phyloP scores from a whole-genome alignment of 2,113 vertebrate species.

The Engystomops pustulosus region DNA sequence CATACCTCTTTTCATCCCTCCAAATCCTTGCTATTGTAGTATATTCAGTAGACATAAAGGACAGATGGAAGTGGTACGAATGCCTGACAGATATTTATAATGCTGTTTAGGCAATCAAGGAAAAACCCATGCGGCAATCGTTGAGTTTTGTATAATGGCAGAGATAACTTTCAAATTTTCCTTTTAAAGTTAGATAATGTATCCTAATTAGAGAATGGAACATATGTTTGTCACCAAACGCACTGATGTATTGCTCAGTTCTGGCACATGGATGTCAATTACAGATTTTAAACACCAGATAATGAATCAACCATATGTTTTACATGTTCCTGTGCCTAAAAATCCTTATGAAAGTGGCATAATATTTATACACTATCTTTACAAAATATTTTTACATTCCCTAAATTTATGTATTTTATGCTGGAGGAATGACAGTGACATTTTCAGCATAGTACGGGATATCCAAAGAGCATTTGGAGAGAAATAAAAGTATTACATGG shows the following conservation, averaged over 20 bases:
- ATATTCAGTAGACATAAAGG: not conserved
- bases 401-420: not conserved
- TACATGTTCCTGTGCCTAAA: constrained; percentile 8
- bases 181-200: not conserved
- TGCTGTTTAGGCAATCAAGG: not conserved
- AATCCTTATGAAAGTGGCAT: not conserved
- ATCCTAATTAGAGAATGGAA: constrained; percentile 5
- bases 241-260: not conserved
- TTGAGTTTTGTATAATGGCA: not conserved
- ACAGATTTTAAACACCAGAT: not conserved
- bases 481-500: not conserved
- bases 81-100: not conserved
- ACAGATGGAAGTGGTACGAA: not conserved
- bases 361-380: not conserved
- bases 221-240: constrained; percentile 5
- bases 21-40: not conserved
- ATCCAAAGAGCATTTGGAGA: not conserved
- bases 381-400: constrained; percentile 1
- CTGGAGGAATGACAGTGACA: not conserved
- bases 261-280: constrained; percentile 14
- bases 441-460: not conserved
- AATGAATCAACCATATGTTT: constrained; percentile 1
- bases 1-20: not conserved
- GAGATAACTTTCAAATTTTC: not conserved
- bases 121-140: not conserved